phyloP scores from a whole-genome alignment of 1,140 invertebrate genomes.

The Saxidomus purpurata region DNA sequence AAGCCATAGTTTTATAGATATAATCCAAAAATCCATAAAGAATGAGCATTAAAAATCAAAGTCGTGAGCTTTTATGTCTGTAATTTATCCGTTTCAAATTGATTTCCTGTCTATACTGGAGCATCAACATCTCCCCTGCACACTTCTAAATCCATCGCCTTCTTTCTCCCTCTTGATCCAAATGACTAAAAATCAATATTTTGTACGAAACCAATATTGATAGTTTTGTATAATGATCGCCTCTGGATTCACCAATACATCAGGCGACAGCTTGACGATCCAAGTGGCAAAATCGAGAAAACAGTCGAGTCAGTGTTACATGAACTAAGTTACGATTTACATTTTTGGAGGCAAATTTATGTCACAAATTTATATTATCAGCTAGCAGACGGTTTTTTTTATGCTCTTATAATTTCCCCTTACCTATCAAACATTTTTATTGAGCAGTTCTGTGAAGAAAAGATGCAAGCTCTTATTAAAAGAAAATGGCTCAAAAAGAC shows the following conservation, averaged over 20 bases:
- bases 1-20: background rate
- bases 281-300: constrained; percentile 4
- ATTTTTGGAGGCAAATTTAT: too few species aligned
- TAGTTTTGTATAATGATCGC: constrained; percentile 58
- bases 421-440: too few species aligned
- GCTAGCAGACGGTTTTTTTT: too few species aligned
- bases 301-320: background rate
- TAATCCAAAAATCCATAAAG: constrained; percentile 38
- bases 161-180: background rate
- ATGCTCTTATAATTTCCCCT: too few species aligned
- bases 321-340: too few species aligned
- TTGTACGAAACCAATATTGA: constrained; percentile 62
- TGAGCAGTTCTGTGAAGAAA: too few species aligned
- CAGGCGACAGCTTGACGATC: constrained; percentile 37
- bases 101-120: constrained; percentile 55
- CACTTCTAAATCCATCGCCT: background rate
- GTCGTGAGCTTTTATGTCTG: background rate
- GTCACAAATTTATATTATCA: too few species aligned
- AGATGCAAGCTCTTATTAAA: too few species aligned
- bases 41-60: constrained; percentile 22
- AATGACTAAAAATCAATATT: constrained; percentile 61
- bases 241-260: constrained; percentile 17
- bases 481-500: too few species aligned
- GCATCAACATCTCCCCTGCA: constrained; percentile 8
- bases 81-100: constrained; percentile 58